A percentile compares a stretch with the other conserved stretches of the same genome.
Evolutionary conservation across 2,888 invertebrate species (phyloP).

Genomic region (Drosophila meridiana): DNA sequence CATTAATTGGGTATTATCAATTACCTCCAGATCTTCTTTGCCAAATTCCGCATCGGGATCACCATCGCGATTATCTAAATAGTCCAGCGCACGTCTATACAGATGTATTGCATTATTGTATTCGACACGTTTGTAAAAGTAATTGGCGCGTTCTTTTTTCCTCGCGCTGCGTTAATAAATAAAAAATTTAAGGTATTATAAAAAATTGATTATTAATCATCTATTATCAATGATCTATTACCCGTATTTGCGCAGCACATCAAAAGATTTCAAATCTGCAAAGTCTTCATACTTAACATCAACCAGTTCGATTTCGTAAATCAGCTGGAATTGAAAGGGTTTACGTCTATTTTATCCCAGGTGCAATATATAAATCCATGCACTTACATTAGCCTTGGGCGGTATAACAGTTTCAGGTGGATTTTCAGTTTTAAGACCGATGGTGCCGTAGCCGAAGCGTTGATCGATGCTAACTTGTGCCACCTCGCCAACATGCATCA

Average conservation of each 20-base stretch:
- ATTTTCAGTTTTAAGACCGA: constrained; percentile 88
- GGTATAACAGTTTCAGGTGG: constrained; percentile 86
- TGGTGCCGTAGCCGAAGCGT: constrained; percentile 93
- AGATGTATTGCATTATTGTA: constrained; percentile 93
- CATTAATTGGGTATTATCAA: background rate
- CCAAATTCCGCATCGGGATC: constrained; percentile 87
- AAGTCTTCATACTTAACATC: constrained; percentile 89
- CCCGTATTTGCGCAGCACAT: constrained; percentile 91
- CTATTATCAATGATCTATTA: constrained; percentile 72
- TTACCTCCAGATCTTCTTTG: constrained; percentile 84
- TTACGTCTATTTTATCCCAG: background rate
- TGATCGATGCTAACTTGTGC: constrained; percentile 90
- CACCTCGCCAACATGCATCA: constrained; percentile 94
- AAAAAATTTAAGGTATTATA: background rate
- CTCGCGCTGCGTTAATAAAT: constrained; percentile 86
- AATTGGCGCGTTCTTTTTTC: constrained; percentile 95
- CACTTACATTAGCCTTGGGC: constrained; percentile 87
- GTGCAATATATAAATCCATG: background rate
- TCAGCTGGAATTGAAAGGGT: constrained; percentile 67
- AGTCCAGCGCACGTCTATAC: constrained; percentile 93
- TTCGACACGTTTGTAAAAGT: constrained; percentile 94
- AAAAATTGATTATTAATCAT: too few relatives aligned
- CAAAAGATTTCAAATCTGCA: constrained; percentile 88
- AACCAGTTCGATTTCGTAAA: constrained; percentile 90
- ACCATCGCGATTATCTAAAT: constrained; percentile 90